Evolutionary conservation across 2,888 invertebrate genomes (phyloP), one percentile per base, ranked within the genome.

Genomic region (Yponomeuta sedellus): DNA sequence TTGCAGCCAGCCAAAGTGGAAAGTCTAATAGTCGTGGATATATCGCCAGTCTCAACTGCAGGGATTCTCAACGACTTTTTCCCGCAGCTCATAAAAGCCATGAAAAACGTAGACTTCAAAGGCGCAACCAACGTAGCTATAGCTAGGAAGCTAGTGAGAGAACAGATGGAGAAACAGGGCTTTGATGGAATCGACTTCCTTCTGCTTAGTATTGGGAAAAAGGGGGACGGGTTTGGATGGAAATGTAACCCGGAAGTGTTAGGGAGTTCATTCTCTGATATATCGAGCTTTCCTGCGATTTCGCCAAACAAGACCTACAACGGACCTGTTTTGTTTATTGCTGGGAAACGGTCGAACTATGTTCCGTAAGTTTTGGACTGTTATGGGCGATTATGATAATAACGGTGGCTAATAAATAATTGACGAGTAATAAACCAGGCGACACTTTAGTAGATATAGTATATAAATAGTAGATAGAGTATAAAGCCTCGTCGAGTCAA

Each of bases 1-100:
- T 86, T 84, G 52, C 80, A 92, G 92, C 92, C 94, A 19, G 74
- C 85, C 5, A 77, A 92, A 69, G 90, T 95, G 0, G 86, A 92
- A 28, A 93, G 92, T 70, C 81, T 95, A 65, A 79, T 95, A n/a
- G 92, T 94, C 6, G 93, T 94, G 20, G 96, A 96, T 74, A 93
- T 95, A 72, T 94, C 94, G 0, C 95, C 95, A 0, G 75, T 93
- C 1, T 86, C 92, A 28, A 86, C 87, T 0, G 92, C 93, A 66
- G 86, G 92, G 0, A 88, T 89, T 10, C 78, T 90, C 1, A 88
- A 89, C 19, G 75, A 83, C 5, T 92, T 94, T 72, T 94, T 97
- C 67, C 87, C 92, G 1, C 71, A 71, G 12, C 73, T 86, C 1
- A 71, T 86, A n/a, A 72, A 79, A 22, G 92, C 93, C 0, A 93